phyloP scores from a whole-genome alignment of 1,140 invertebrate genomes.

The Nephila pilipes region DNA sequence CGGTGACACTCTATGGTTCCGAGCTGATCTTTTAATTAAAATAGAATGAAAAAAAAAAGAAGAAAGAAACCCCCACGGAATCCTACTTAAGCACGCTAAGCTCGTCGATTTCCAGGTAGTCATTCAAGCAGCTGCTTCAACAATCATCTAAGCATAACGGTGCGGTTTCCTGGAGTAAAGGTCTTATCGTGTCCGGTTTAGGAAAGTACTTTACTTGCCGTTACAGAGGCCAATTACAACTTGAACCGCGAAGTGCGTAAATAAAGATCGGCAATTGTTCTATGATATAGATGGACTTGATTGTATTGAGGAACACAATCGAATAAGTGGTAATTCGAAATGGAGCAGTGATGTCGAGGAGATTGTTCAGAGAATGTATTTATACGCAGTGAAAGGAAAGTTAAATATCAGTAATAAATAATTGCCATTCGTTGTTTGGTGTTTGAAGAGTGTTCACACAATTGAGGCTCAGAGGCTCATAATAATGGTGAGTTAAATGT shows the following conservation, averaged over 20 bases:
- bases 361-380: not conserved
- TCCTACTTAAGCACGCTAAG: not conserved
- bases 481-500: not conserved
- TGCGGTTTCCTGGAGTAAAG: slow-evolving; percentile 24
- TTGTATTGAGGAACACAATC: not conserved
- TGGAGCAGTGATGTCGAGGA: not conserved
- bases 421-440: not conserved
- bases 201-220: slow-evolving; percentile 24
- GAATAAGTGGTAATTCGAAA: not conserved
- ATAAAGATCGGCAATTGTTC: not conserved
- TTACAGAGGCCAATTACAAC: not conserved
- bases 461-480: not conserved
- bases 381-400: not conserved
- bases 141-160: slow-evolving; percentile 60
- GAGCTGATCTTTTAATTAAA: slow-evolving; percentile 25
- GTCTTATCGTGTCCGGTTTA: slow-evolving; percentile 42
- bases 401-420: not conserved
- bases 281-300: not conserved
- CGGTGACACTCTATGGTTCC: not conserved
- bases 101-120: slow-evolving; percentile 29
- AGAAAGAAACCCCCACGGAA: not conserved
- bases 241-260: not conserved
- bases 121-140: slow-evolving; percentile 48
- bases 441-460: not conserved
- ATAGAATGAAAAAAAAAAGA: not conserved